A percentile compares a stretch with the other conserved stretches of the same genome.
These are phyloP conservation scores for Lysandra coridon DNA, from an alignment of 2,888 invertebrate genomes.

Conservation along the genomic window DNA sequence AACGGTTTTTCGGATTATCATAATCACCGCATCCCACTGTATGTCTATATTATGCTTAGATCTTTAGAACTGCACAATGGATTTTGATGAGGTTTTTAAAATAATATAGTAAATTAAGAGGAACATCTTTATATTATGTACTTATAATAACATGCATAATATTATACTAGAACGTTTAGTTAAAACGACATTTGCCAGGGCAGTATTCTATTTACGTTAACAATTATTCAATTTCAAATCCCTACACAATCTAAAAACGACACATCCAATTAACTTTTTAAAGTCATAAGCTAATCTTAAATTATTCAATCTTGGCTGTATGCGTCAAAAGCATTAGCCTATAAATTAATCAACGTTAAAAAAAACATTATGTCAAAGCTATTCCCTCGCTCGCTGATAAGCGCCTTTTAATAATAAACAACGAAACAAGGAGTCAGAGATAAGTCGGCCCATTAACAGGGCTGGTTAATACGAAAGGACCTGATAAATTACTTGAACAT, in stretches of 20 bases:
- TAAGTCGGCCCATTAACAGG: constrained; percentile 65
- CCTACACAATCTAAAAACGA: constrained; percentile 22
- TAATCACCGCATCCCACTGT: too few species aligned
- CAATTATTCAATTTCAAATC: neutral
- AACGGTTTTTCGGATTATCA: too few species aligned
- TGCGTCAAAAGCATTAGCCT: constrained; percentile 35
- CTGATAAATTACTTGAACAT: constrained; percentile 59
- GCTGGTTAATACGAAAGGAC: constrained; percentile 66
- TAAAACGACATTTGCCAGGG: neutral
- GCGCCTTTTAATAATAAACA: constrained; percentile 50
- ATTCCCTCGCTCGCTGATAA: constrained; percentile 31
- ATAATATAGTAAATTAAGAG: too few species aligned
- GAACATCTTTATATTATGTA: too few species aligned
- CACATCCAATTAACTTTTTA: constrained; percentile 27
- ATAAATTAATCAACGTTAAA: constrained; percentile 38
- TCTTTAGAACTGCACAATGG: too few species aligned
- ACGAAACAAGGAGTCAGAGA: constrained; percentile 58
- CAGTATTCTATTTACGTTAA: neutral
- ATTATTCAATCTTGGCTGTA: constrained; percentile 31
- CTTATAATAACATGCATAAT: too few species aligned
- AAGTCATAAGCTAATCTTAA: constrained; percentile 27
- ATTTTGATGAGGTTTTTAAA: too few species aligned
- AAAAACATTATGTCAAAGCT: constrained; percentile 29
- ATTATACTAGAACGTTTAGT: too few species aligned
- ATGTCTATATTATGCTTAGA: too few species aligned